Conservation (phyloP, 2,888 invertebrate genomes). For the Gibbula magus region DNA sequence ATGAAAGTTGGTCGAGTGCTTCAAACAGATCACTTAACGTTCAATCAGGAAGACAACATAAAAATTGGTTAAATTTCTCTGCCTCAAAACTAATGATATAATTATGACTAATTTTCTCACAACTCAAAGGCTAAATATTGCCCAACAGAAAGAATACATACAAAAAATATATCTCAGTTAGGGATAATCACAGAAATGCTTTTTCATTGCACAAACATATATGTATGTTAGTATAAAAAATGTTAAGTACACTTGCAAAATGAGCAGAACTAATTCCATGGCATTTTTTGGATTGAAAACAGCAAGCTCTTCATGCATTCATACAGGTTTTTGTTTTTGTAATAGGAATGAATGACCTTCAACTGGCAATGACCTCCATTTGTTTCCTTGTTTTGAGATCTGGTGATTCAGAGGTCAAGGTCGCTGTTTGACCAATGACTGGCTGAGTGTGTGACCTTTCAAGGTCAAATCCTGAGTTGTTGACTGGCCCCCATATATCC, state of each 20-base stretch:
- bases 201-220: not conserved
- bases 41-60: too few species aligned
- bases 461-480: not conserved
- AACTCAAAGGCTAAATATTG: too few species aligned
- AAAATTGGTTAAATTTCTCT: too few species aligned
- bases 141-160: not conserved
- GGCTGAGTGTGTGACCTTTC: conserved; percentile 21
- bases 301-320: not conserved
- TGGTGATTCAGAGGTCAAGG: not conserved
- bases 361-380: not conserved
- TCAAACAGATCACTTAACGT: too few species aligned
- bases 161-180: not conserved
- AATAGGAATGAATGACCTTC: not conserved
- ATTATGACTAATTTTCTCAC: too few species aligned
- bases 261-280: not conserved
- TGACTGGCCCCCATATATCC: not conserved
- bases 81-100: too few species aligned
- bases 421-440: not conserved
- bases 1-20: too few species aligned
- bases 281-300: not conserved
- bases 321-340: too few species aligned
- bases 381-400: conserved; percentile 13
- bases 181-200: conserved; percentile 3
- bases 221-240: not conserved
- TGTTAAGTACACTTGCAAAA: not conserved